Conservation (phyloP, 2,797 vertebrate genomes). For the Gobionotothen gibberifrons region DNA sequence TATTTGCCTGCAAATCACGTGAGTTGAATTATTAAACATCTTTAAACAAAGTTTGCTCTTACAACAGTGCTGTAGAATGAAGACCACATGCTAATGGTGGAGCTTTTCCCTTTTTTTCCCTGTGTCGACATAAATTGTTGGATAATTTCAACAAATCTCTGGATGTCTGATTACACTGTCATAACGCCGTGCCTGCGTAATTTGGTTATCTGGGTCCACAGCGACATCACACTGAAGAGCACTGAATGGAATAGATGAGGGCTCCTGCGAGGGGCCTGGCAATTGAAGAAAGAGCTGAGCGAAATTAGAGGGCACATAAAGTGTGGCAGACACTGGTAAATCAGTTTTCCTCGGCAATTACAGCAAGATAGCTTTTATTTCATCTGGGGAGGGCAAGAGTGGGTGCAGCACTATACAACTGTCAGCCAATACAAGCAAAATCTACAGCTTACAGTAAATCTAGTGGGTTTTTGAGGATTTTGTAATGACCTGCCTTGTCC, state of each 20-base stretch:
- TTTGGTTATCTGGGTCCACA: conserved; percentile 51
- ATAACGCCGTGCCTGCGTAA: conserved; percentile 46
- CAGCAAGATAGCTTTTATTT: conserved; percentile 74
- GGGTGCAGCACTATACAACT: conserved; percentile 32
- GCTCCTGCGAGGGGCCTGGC: conserved; percentile 48
- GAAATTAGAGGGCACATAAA: conserved; percentile 67
- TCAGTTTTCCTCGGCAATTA: conserved; percentile 76
- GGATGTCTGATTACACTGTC: conserved; percentile 58
- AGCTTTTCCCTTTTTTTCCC: conserved; percentile 19
- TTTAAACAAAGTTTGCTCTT: conserved; percentile 2
- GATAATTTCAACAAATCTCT: conserved; percentile 47
- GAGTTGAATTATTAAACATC: conserved; percentile 4
- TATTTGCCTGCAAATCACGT: conserved; percentile 1
- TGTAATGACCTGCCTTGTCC: conserved; percentile 81
- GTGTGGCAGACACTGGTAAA: conserved; percentile 69
- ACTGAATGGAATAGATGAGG: conserved; percentile 59
- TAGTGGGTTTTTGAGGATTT: conserved; percentile 67
- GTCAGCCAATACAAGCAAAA: conserved; percentile 70
- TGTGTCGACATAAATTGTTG: conserved; percentile 31
- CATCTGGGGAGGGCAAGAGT: conserved; percentile 45
- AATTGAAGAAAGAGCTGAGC: conserved; percentile 64
- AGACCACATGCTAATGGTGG: not conserved
- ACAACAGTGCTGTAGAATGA: conserved; percentile 7
- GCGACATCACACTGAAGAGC: conserved; percentile 50
- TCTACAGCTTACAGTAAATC: conserved; percentile 69